Base-by-base conservation (phyloP, 2,113 vertebrate species). In the Engystomops pustulosus region DNA sequence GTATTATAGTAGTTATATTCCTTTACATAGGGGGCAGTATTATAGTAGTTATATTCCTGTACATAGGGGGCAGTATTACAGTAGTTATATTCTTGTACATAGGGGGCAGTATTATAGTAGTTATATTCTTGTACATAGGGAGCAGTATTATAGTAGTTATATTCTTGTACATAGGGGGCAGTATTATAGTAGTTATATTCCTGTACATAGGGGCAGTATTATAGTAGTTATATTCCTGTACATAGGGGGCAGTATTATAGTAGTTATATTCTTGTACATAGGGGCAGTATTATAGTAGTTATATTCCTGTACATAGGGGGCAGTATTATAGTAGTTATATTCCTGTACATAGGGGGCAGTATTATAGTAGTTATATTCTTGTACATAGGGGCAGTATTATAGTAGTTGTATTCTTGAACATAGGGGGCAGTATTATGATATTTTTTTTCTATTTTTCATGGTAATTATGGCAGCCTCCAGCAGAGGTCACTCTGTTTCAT, bases 351-450 rank as follows among this genome's bases (percentile, higher is more conserved):
- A 55, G 53, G 8, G n/a, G 3, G 53, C n/a, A 23, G 53, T 23
- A 55, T 23, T 55, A 60, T 60, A 60, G 58, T 55, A 55, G 51
- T 55, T 55, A 55, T 55, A 55, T 55, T 55, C 17, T 68, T 68
- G 65, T 68, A 68, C 4, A 34, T 55, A 55, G 53, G 8, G 3
- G 53, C 8, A 23, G 53, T 23, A 55, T 23, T 55, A 60, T 60
- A 60, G 58, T 55, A 55, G 51, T 55, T 55, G 23, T 55, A 55
- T 55, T 55, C 17, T 68, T 68, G 65, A 34, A 68, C 4, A 34
- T 3, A 0, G 36, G 47, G 1, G 20, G 14, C 1, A 0, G 0
- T 12, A 17, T 3, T 12, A 11, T 45, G 10, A 8, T 45, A 12
- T 45, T 45, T 47, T 47, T 10, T 47, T 10, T 7, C 44, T 10